These are phyloP conservation scores for Drosophila percnosoma DNA, from an alignment of 2,888 invertebrate genomes.

Conservation along the genomic window DNA sequence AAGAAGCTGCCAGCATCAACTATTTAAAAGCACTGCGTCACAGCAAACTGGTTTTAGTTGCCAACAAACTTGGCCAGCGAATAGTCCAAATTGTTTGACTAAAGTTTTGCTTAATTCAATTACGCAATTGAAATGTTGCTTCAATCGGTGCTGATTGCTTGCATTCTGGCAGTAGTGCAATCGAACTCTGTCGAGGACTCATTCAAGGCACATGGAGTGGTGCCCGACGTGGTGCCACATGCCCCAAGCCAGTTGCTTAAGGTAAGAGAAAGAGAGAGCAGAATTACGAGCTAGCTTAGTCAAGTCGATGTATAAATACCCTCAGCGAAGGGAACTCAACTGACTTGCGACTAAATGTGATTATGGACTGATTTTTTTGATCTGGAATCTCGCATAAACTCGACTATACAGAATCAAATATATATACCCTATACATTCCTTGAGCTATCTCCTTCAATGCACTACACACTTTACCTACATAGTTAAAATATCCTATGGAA, in stretches of 20 bases:
- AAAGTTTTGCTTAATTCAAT: constrained; percentile 1
- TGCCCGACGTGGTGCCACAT: constrained; percentile 72
- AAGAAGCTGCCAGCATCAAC: neutral
- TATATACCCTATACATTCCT: neutral
- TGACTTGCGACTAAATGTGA: neutral
- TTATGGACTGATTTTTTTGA: neutral
- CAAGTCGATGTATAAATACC: neutral
- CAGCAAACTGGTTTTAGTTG: constrained; percentile 67
- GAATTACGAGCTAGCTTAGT: neutral
- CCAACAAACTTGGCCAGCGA: constrained; percentile 23
- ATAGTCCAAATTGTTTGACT: constrained; percentile 2
- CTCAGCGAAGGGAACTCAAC: neutral
- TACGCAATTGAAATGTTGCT: constrained; percentile 38
- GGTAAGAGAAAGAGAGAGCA: constrained; percentile 31
- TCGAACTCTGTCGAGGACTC: constrained; percentile 84
- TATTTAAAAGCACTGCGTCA: constrained; percentile 39
- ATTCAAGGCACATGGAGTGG: constrained; percentile 86
- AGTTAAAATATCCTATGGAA: neutral
- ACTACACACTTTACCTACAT: neutral
- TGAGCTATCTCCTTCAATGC: neutral
- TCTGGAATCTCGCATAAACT: neutral
- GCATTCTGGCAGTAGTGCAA: constrained; percentile 40
- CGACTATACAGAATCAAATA: neutral
- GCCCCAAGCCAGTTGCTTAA: constrained; percentile 61
- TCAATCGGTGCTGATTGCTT: constrained; percentile 24